Conservation (phyloP, 2,113 vertebrate species). For the Gymnorhina tibicen region DNA sequence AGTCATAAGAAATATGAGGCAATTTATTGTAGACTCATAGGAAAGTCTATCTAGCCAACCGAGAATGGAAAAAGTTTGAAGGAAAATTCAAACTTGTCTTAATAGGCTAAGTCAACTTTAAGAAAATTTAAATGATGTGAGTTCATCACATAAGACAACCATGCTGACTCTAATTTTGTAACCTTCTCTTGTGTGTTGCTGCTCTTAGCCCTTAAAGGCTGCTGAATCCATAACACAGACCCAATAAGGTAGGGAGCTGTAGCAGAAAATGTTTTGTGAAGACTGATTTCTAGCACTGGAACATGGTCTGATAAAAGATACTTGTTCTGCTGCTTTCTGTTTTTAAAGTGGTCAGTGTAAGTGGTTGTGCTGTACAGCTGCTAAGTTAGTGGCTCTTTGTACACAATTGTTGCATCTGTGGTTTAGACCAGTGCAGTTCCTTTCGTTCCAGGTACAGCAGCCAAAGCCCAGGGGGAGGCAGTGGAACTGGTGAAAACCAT, state of each 20-base stretch:
- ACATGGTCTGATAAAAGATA: background rate
- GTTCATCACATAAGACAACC: background rate
- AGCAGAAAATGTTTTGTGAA: background rate
- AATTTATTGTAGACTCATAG: background rate
- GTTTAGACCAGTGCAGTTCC: background rate
- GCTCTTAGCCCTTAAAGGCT: background rate
- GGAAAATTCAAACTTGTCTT: background rate
- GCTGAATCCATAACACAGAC: background rate
- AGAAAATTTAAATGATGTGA: background rate
- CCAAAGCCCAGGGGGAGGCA: rapidly evolving
- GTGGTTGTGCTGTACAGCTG: background rate
- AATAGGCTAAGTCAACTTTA: background rate
- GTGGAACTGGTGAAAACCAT: background rate
- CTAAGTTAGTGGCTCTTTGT: background rate
- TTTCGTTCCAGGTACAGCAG: background rate
- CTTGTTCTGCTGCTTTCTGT: background rate
- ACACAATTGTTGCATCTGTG: background rate
- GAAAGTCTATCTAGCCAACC: background rate
- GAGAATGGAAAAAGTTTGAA: background rate
- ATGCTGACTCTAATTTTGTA: background rate
- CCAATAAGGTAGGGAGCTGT: background rate
- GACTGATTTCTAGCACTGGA: background rate
- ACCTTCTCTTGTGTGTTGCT: background rate
- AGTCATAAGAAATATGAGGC: background rate
- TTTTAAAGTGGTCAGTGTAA: background rate